A percentile compares a stretch with the other conserved stretches of the same genome.
Conservation (phyloP, 2,888 invertebrate genomes). For the Lysandra bellargus region DNA sequence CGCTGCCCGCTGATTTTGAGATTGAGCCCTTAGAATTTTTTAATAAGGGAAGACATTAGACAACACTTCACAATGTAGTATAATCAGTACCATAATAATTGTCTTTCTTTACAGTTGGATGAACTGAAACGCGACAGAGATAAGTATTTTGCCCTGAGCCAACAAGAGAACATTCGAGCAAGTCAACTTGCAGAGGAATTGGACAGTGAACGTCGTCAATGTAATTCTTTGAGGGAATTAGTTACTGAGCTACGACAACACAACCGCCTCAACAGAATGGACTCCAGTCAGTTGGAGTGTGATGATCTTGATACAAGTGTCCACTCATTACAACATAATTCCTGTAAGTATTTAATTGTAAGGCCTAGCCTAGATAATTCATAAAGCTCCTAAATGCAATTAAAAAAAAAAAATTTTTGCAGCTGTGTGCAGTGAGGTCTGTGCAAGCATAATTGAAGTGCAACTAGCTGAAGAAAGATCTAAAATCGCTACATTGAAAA, state of each 20-base stretch:
- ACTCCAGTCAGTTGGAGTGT: constrained; percentile 65
- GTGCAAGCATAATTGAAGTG: constrained; percentile 70
- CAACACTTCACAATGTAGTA: no score
- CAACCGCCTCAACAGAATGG: constrained; percentile 57
- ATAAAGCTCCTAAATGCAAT: not conserved
- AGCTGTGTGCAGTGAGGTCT: constrained; percentile 69
- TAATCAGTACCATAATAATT: not conserved
- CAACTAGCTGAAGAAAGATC: constrained; percentile 69
- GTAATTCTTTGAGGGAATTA: constrained; percentile 56
- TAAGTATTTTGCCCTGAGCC: constrained; percentile 57
- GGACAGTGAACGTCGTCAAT: constrained; percentile 54
- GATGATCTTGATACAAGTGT: constrained; percentile 66
- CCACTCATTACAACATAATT: constrained; percentile 57
- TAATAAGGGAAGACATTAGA: no score
- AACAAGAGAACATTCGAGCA: constrained; percentile 55
- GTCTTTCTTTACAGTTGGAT: constrained; percentile 59
- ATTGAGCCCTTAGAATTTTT: no score
- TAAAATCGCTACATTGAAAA: constrained; percentile 59
- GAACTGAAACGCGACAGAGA: constrained; percentile 68
- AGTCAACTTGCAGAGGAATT: constrained; percentile 57
- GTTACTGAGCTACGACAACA: constrained; percentile 62
- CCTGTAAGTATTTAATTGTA: constrained; percentile 61
- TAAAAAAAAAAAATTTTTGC: not conserved
- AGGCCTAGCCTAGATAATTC: constrained; percentile 40
- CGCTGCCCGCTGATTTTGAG: no score